These are phyloP conservation scores for Diabrotica balteata DNA, from an alignment of 2,888 invertebrate genomes.

Conservation along the genomic window DNA sequence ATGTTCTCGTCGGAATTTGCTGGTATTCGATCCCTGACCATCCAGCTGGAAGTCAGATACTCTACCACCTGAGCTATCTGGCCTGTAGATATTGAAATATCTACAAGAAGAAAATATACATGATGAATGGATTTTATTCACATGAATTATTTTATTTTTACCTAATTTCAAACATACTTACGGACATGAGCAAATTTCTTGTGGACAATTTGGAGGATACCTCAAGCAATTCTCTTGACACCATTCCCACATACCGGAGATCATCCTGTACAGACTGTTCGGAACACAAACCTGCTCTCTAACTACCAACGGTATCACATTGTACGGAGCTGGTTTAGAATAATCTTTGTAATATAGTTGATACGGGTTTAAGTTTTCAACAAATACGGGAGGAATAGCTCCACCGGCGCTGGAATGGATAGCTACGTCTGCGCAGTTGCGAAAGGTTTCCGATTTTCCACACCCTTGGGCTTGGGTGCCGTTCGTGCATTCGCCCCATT, in stretches of 20 bases:
- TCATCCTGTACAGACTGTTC: conserved; percentile 66
- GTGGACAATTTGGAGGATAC: conserved; percentile 86
- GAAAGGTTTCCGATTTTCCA: conserved; percentile 89
- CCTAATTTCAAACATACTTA: conserved; percentile 62
- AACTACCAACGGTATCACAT: conserved; percentile 77
- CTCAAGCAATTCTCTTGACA: conserved; percentile 86
- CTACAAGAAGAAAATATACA: no score
- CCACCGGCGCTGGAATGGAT: conserved; percentile 77
- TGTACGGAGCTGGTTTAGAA: conserved; percentile 67
- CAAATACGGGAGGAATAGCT: conserved; percentile 75
- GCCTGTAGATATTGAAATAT: no score
- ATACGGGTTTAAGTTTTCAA: conserved; percentile 78
- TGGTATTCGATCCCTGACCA: no score
- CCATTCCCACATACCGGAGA: conserved; percentile 84
- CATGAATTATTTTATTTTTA: no score
- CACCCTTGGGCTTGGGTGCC: conserved; percentile 89
- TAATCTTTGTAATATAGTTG: conserved; percentile 78
- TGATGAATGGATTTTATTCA: no score
- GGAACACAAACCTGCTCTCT: conserved; percentile 84
- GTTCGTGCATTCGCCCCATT: conserved; percentile 88
- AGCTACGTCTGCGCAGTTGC: conserved; percentile 88
- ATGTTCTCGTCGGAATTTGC: no score
- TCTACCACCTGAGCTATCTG: no score
- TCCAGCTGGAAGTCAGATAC: no score
- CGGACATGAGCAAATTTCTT: conserved; percentile 80